Base-by-base conservation (phyloP, 2,797 vertebrate species). In the Schizopygopsis pylzovi region DNA sequence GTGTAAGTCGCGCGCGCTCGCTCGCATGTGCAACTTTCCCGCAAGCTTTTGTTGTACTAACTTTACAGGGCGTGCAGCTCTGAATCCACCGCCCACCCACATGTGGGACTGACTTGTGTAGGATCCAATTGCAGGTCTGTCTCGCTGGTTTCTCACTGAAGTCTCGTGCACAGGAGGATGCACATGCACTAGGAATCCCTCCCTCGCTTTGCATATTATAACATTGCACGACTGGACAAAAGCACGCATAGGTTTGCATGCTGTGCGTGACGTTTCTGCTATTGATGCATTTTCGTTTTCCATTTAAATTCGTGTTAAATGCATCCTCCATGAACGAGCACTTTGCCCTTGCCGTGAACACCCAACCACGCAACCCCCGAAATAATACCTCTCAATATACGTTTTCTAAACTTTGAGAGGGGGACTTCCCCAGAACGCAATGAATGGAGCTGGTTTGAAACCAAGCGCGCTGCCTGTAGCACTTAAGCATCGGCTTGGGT, bases 31-130 rank as follows among this genome's bases (percentile, higher is more conserved):
- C 67, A 73, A 79, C 82, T 88, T 77, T 28, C 63, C 70, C 79
- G 43, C 81, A 54, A 70, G 67, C 87, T 84, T 88, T 85, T 86
- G 87, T 88, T 88, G 70, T 59, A 79, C 67, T 82, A 88, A 82
- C 63, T 86, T 88, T 81, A 63, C 9, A 61, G 85, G 71, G 87
- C 84, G 85, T 86, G 71, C 81, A 37, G 86, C 54, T 6, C 81
- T 25, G 28, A 63, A 67, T 18, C n/a, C 41, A 61, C 61, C 68
- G 70, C 56, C 81, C 76, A 80, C 56, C 76, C 75, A 79, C 76
- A 65, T 61, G 81, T 77, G 63, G 72, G 87, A 86, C 12, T 65
- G 87, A 86, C 78, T 71, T 22, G 84, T 22, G 61, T 3, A 33
- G 49, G 85, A 78, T 81, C 87, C 82, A 88, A 88, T 88, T 59